Conservation (phyloP, 2,797 vertebrate genomes). For the Sebastiscus albofasciatus region DNA sequence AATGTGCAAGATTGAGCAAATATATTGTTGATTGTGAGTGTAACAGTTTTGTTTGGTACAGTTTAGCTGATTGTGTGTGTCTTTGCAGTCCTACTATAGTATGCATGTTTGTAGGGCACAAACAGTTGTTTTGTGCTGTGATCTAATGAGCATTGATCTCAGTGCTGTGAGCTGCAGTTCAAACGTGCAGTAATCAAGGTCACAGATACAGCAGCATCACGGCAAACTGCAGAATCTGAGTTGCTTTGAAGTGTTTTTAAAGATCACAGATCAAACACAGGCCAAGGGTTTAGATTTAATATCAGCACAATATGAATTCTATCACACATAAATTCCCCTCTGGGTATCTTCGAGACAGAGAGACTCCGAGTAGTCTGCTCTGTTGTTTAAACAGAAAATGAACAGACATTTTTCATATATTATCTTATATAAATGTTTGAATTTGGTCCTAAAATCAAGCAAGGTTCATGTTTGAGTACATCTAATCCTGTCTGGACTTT, state of each 20-base stretch:
- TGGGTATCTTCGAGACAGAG: neutral
- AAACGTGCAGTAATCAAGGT: conserved; percentile 17
- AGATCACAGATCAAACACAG: neutral
- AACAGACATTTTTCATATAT: neutral
- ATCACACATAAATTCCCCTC: neutral
- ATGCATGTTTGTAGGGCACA: neutral
- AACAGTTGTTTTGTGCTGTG: conserved; percentile 1
- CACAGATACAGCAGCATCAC: neutral
- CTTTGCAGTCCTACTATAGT: neutral
- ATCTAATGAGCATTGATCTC: conserved; percentile 42
- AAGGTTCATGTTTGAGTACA: neutral
- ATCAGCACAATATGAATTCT: neutral
- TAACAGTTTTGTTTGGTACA: neutral
- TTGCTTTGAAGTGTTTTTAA: neutral
- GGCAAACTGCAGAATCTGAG: neutral
- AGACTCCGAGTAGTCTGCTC: neutral
- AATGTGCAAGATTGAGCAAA: neutral
- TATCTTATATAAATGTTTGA: neutral
- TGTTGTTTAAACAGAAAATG: neutral
- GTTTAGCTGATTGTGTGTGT: neutral
- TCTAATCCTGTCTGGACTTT: neutral
- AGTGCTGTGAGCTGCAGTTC: conserved; percentile 7
- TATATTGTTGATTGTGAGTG: neutral
- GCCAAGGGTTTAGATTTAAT: neutral
- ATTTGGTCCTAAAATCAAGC: neutral